Evolutionary conservation across 2,888 invertebrate genomes (phyloP), one percentile per base, ranked within the genome.

Genomic region (Hipparchia semele): DNA sequence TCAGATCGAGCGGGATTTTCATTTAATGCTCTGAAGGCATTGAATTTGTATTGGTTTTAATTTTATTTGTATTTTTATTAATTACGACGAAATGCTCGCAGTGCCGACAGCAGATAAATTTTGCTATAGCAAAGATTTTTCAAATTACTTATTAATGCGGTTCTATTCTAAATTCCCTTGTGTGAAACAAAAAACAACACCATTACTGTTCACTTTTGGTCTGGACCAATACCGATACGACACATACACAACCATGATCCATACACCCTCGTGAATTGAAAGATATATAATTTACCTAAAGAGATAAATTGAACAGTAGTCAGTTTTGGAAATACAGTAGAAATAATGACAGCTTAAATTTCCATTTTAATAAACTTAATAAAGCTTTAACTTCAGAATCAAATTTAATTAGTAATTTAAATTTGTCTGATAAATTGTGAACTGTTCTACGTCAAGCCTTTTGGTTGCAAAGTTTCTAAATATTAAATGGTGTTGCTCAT

Each of bases 11-110:
- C 10, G 51, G 65, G 65, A 53, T 53, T 65, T 65, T 65, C 51
- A 65, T 65, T 65, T 33, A 53, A 53, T 51, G 33, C 33, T 60
- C 33, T 33, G 64, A 64, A 65, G 6, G 33, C 65, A 65, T 65
- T 51, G 65, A 65, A 12, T 51, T 65, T 51, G 65, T 53, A 53
- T 65, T 65, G 53, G 33, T 65, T 65, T 65, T 65, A 51, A 65
- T 65, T 65, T 51, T 65, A 51, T 33, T 65, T 33, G 5, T 51
- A 51, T 65, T 65, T 51, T 51, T 64, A 51, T 51, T 51, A 23
- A 53, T 65, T 65, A 53, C 51, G 39, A 1, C 9, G 56, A 49
- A 49, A 10, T 49, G 23, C 62, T 46, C 7, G 60, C 64, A 3
- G 12, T 65, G 33, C 59, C 12, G 39, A 33, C 59, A 60, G 59